Conservation (phyloP, 2,113 vertebrate species). For the Petrocephalus microphthalmus region DNA sequence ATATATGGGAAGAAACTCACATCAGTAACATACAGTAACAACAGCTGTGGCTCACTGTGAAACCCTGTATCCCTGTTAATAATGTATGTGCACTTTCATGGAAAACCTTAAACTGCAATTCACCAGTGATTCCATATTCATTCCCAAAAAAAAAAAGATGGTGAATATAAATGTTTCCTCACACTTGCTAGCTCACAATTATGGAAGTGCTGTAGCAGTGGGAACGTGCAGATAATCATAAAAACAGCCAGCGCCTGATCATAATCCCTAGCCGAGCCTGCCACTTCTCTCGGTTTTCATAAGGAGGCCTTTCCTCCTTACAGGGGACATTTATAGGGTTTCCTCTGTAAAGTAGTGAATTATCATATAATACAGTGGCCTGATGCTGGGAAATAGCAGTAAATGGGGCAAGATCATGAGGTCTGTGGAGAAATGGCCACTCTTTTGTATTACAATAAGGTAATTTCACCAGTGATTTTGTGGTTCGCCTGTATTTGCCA, state of each 20-base stretch:
- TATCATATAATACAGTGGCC: slow-evolving; percentile 21
- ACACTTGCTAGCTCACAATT: not conserved
- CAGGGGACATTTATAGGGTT: slow-evolving; percentile 14
- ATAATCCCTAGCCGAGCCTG: not conserved
- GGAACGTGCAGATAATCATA: slow-evolving; percentile 7
- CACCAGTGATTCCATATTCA: not conserved
- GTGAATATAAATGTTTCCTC: not conserved
- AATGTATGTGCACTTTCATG: not conserved
- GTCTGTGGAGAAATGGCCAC: slow-evolving; percentile 35
- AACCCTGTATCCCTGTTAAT: not conserved
- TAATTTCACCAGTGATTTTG: slow-evolving; percentile 33
- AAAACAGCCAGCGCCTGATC: not conserved
- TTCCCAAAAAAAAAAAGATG: not conserved
- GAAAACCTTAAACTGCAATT: not conserved
- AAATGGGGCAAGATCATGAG: slow-evolving; percentile 29
- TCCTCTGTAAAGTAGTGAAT: slow-evolving; percentile 27
- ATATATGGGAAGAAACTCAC: no score
- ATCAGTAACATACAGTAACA: not conserved
- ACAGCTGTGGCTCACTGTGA: not conserved
- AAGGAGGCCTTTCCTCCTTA: not conserved
- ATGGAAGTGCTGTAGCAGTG: not conserved
- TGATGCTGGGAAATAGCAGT: slow-evolving; percentile 13
- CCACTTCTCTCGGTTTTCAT: slow-evolving; percentile 6
- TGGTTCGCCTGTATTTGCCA: not conserved
- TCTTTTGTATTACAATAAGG: slow-evolving; percentile 24